phyloP scores from a whole-genome alignment of 2,113 vertebrate species.

The Pluvialis apricaria region DNA sequence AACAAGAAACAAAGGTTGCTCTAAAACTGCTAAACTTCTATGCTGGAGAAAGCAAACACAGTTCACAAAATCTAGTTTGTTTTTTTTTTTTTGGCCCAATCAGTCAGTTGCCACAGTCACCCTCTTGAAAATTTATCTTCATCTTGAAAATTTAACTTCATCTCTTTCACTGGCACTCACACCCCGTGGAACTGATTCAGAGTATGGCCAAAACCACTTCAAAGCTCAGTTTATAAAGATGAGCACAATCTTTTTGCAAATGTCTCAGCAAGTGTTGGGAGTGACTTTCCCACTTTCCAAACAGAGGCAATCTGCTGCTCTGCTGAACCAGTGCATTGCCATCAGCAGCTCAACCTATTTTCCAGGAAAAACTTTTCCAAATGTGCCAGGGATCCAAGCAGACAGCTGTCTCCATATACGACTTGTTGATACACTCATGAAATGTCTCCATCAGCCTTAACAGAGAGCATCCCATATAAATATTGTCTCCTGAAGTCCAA shows the following conservation, averaged over 20 bases:
- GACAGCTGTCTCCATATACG: background rate
- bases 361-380: background rate
- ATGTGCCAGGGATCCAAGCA: background rate
- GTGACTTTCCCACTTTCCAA: conserved; percentile 11
- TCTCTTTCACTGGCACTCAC: background rate
- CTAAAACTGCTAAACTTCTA: background rate
- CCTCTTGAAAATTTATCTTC: background rate
- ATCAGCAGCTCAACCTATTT: background rate
- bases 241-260: background rate
- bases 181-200: background rate
- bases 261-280: background rate
- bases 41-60: background rate
- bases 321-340: background rate
- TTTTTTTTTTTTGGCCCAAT: background rate
- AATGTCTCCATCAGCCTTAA: background rate
- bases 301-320: conserved; percentile 22
- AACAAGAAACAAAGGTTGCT: background rate
- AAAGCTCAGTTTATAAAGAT: background rate
- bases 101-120: background rate
- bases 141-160: background rate
- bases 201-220: background rate
- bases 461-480: background rate
- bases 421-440: background rate
- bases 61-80: background rate
- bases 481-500: background rate